Conservation (phyloP, 2,113 vertebrate genomes). For the Eubucco bourcierii region DNA sequence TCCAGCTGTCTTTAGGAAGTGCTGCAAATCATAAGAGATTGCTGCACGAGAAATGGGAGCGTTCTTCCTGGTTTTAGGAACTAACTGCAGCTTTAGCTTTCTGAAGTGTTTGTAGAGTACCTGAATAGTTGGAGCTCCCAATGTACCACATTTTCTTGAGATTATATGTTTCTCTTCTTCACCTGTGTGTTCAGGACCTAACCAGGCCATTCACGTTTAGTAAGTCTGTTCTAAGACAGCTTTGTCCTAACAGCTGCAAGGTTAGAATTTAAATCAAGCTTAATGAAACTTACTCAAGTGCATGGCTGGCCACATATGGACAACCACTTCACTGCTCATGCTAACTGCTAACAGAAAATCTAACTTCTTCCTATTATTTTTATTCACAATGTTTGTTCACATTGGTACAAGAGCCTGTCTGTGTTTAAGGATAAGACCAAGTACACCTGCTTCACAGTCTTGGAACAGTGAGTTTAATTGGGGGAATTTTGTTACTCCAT, state of each 20-base stretch:
- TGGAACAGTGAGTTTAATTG: neutral
- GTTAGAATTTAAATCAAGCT: neutral
- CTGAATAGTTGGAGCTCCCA: neutral
- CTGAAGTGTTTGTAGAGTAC: neutral
- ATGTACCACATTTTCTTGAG: neutral
- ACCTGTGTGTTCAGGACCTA: neutral
- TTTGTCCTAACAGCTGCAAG: neutral
- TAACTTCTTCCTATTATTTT: neutral
- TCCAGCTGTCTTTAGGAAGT: neutral
- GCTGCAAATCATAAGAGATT: neutral
- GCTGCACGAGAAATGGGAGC: neutral
- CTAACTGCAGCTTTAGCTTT: neutral
- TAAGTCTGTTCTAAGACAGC: neutral
- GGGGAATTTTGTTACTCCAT: neutral
- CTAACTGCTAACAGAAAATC: neutral
- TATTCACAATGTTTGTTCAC: neutral
- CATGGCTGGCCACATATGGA: neutral
- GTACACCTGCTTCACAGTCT: neutral
- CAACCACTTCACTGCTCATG: neutral
- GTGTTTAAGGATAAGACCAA: neutral
- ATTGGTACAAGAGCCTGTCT: neutral
- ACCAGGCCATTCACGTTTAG: fast-evolving
- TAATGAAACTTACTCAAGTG: neutral
- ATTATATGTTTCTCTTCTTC: neutral
- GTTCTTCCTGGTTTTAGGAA: neutral